Conservation (phyloP, 2,797 vertebrate species). For the Acipenser oxyrinchus region DNA sequence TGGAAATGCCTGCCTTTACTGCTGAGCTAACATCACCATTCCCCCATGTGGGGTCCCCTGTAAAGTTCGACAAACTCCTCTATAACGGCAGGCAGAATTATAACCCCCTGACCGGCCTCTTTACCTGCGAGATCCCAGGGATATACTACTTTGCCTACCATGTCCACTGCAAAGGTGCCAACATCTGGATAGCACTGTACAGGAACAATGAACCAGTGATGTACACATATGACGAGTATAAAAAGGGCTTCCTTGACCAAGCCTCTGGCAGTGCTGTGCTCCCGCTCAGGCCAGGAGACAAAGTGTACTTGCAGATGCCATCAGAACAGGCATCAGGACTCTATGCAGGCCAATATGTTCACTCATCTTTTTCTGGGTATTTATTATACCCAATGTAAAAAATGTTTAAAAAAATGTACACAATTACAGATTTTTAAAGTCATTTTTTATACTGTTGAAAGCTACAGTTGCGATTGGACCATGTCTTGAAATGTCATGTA, state of each 20-base stretch:
- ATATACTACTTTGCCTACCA: conserved; percentile 96
- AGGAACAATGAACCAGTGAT: conserved; percentile 92
- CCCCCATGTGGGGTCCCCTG: conserved; percentile 78
- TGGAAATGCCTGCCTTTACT: conserved; percentile 86
- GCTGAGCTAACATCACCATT: conserved; percentile 85
- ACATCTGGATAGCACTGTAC: conserved; percentile 91
- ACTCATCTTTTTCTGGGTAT: conserved; percentile 94
- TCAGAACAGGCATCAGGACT: conserved; percentile 94
- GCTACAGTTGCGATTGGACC: conserved; percentile 12
- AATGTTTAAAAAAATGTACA: conserved; percentile 25
- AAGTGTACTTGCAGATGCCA: conserved; percentile 85
- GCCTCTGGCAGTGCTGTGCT: conserved; percentile 91
- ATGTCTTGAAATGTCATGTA: conserved; percentile 22
- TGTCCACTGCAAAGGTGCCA: conserved; percentile 89
- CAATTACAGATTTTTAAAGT: conserved; percentile 19
- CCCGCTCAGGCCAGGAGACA: conserved; percentile 74
- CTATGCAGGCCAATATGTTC: conserved; percentile 89
- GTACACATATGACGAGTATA: conserved; percentile 96
- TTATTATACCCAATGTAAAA: conserved; percentile 89
- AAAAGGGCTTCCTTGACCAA: conserved; percentile 91
- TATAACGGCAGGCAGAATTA: conserved; percentile 92
- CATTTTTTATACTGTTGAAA: conserved; percentile 16
- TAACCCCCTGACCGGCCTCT: conserved; percentile 83
- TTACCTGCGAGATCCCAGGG: conserved; percentile 86
- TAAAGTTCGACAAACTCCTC: conserved; percentile 88